Conservation (phyloP, 2,888 invertebrate species). For the Diaprepes abbreviatus region DNA sequence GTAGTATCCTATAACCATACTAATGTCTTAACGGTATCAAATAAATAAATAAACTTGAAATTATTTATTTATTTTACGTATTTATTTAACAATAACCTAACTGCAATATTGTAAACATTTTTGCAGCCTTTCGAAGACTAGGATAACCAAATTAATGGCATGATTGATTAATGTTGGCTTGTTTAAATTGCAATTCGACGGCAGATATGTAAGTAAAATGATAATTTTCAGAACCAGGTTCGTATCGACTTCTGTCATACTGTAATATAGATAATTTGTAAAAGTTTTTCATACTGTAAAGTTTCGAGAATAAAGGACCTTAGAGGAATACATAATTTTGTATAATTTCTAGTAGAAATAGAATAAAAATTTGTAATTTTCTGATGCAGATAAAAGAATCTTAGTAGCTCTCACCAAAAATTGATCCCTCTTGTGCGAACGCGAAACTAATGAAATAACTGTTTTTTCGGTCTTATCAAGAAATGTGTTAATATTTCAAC, state of each 20-base stretch:
- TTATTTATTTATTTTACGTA: too few species aligned
- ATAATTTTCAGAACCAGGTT: slow-evolving; percentile 28
- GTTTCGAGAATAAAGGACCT: slow-evolving; percentile 11
- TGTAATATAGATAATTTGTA: neutral
- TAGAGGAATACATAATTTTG: slow-evolving; percentile 1
- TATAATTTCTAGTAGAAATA: slow-evolving; percentile 24
- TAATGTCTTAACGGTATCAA: slow-evolving; percentile 45
- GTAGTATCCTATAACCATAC: slow-evolving; percentile 55
- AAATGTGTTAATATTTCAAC: too few species aligned
- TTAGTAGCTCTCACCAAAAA: too few species aligned
- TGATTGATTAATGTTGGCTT: slow-evolving; percentile 38
- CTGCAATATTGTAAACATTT: slow-evolving; percentile 51
- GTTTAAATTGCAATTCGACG: slow-evolving; percentile 23
- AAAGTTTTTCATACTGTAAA: neutral
- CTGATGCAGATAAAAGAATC: too few species aligned
- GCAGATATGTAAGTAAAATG: slow-evolving; percentile 38
- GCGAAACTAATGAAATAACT: too few species aligned
- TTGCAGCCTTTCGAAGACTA: slow-evolving; percentile 47
- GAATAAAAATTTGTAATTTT: too few species aligned
- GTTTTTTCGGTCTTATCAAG: too few species aligned
- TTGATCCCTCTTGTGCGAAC: too few species aligned
- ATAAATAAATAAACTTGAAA: too few species aligned
- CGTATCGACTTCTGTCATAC: slow-evolving; percentile 14
- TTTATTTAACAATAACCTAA: slow-evolving; percentile 35
- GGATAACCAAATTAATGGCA: slow-evolving; percentile 49